Evolutionary conservation across 2,797 vertebrate genomes (phyloP).

Genomic region (Tenualosa ilisha): DNA sequence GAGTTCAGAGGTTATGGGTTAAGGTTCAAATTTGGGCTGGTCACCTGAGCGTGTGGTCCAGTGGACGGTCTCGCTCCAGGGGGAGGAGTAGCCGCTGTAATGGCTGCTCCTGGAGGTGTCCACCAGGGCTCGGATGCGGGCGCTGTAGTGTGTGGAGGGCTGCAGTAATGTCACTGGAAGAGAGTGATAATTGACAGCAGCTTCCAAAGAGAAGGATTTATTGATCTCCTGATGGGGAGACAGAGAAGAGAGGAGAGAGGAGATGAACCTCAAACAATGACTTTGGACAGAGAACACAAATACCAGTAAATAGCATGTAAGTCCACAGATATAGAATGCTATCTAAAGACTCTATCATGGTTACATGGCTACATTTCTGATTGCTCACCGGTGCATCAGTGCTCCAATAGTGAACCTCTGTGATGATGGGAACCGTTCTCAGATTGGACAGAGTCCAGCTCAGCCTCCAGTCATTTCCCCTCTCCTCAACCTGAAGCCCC

Average conservation of each 20-base stretch:
- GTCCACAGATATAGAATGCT: no score
- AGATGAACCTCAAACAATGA: background rate
- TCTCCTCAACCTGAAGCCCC: constrained; percentile 27
- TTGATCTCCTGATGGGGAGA: constrained; percentile 32
- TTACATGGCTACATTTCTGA: background rate
- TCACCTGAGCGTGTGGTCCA: constrained; percentile 50
- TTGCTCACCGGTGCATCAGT: constrained; percentile 35
- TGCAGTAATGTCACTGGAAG: constrained; percentile 51
- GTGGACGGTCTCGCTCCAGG: constrained; percentile 38
- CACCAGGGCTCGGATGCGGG: constrained; percentile 36
- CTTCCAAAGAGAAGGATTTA: background rate
- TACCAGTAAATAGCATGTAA: no score
- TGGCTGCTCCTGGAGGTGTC: background rate
- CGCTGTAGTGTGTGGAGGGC: constrained; percentile 34
- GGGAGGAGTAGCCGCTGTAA: constrained; percentile 44
- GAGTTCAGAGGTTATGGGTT: background rate
- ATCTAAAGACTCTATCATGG: no score
- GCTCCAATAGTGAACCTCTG: constrained; percentile 45
- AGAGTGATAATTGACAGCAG: constrained; percentile 37
- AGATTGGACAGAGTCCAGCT: constrained; percentile 45
- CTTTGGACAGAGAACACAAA: no score
- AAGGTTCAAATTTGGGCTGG: background rate
- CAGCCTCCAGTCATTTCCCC: constrained; percentile 42
- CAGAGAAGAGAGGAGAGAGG: background rate
- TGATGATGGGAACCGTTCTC: constrained; percentile 29